These are phyloP conservation scores for Panthera tigris DNA, from an alignment of 2,113 vertebrate genomes.

Conservation along the genomic window DNA sequence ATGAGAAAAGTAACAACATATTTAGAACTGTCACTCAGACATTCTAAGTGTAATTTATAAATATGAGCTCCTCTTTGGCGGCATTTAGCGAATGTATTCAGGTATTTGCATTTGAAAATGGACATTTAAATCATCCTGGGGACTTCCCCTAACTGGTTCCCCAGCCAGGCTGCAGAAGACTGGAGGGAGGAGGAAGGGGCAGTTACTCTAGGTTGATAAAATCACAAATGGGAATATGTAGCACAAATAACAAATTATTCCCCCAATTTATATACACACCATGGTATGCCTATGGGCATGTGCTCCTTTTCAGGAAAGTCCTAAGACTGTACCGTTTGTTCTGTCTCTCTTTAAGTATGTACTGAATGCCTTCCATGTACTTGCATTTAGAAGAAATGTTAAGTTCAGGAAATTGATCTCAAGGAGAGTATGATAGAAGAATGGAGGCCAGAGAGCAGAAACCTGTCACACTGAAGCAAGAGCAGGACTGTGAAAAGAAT, in stretches of 20 bases:
- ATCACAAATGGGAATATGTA: not conserved
- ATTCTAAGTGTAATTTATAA: not conserved
- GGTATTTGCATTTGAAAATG: not conserved
- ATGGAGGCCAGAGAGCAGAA: not conserved
- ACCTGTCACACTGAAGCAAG: not conserved
- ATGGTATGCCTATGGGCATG: not conserved
- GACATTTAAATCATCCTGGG: not conserved
- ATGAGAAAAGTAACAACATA: not conserved
- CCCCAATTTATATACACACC: not conserved
- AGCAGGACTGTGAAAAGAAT: not conserved
- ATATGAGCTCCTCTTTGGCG: not conserved
- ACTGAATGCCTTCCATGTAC: not conserved
- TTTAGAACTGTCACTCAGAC: not conserved
- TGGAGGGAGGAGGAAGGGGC: not conserved
- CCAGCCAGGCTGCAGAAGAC: not conserved
- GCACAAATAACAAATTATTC: not conserved
- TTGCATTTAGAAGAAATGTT: not conserved
- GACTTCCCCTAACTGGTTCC: not conserved
- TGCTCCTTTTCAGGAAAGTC: not conserved
- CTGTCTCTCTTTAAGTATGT: not conserved
- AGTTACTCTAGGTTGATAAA: not conserved
- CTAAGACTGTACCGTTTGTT: not conserved
- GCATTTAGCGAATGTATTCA: not conserved
- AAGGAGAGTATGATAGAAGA: accelerated
- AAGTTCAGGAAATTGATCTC: not conserved